Conservation (phyloP, 2,888 invertebrate genomes). For the Oscheius sp. region DNA sequence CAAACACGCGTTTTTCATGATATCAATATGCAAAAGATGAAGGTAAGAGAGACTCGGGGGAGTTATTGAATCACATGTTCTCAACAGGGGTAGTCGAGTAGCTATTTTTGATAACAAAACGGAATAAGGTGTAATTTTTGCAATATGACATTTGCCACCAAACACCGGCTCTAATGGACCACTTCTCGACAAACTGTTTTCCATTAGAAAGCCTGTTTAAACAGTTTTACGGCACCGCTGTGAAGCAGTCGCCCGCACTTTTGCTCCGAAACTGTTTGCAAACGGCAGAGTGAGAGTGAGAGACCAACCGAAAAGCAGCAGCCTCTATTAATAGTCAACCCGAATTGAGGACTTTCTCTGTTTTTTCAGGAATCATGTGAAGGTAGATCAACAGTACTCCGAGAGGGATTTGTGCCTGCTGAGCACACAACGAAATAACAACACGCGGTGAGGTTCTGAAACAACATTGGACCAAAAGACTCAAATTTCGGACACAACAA, state of each 20-base stretch:
- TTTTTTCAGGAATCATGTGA: slow-evolving; percentile 27
- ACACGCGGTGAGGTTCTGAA: neutral
- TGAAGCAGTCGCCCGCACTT: too few species aligned
- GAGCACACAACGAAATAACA: slow-evolving; percentile 18
- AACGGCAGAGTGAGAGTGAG: neutral
- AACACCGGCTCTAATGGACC: too few species aligned
- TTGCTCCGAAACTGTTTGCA: slow-evolving; percentile 27
- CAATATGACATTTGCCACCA: too few species aligned
- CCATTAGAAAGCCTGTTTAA: too few species aligned
- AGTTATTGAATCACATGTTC: too few species aligned
- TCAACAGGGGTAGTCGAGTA: too few species aligned
- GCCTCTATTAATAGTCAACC: neutral
- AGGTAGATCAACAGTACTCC: slow-evolving; percentile 19
- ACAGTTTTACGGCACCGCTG: too few species aligned
- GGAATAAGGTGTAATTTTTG: too few species aligned
- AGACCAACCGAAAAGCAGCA: neutral
- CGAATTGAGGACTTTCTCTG: slow-evolving; percentile 10
- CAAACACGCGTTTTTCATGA: slow-evolving; percentile 17
- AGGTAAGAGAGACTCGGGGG: neutral
- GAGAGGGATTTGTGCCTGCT: neutral
- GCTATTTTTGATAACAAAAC: too few species aligned
- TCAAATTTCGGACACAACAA: neutral
- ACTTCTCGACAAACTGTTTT: too few species aligned
- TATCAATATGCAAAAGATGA: neutral
- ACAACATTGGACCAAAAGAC: neutral